A percentile compares a stretch with the other conserved stretches of the same genome.
Evolutionary conservation across 2,113 vertebrate species (phyloP).

Genomic region (Sorex araneus): DNA sequence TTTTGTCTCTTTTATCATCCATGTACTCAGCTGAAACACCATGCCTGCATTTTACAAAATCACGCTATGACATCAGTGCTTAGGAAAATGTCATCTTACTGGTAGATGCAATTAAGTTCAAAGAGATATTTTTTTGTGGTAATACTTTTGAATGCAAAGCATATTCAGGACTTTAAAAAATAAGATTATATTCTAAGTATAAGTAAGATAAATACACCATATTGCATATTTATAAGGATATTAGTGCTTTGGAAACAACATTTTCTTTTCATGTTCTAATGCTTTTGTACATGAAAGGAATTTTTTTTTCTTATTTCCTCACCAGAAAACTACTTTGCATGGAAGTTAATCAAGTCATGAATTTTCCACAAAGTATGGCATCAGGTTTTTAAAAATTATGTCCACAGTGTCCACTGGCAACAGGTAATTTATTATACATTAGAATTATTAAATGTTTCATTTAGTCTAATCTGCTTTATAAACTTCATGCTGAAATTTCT

Average conservation of each 20-base stretch:
- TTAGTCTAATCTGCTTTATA: conserved; percentile 32
- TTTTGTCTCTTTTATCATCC: background rate
- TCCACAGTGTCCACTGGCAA: background rate
- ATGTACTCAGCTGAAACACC: background rate
- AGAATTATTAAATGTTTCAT: conserved; percentile 52
- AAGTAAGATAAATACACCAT: background rate
- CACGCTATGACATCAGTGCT: background rate
- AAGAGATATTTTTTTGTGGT: conserved; percentile 47
- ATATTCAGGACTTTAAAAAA: conserved; percentile 23
- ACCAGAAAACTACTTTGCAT: conserved; percentile 56
- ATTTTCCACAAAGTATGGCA: conserved; percentile 63
- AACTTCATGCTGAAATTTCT: background rate
- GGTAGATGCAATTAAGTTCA: background rate
- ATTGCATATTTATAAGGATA: background rate
- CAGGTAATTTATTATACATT: background rate
- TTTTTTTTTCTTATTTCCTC: background rate
- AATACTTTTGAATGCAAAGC: conserved; percentile 1
- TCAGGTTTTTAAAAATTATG: conserved; percentile 32
- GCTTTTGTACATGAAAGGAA: conserved; percentile 36
- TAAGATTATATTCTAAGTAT: background rate
- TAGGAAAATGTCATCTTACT: background rate
- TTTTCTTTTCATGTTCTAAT: conserved; percentile 16
- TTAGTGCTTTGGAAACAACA: conserved; percentile 2
- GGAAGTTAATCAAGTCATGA: conserved; percentile 56
- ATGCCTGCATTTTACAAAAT: background rate